Base-by-base conservation (phyloP, 2,113 vertebrate species). In the Sinocyclocheilus maitianheensis region DNA sequence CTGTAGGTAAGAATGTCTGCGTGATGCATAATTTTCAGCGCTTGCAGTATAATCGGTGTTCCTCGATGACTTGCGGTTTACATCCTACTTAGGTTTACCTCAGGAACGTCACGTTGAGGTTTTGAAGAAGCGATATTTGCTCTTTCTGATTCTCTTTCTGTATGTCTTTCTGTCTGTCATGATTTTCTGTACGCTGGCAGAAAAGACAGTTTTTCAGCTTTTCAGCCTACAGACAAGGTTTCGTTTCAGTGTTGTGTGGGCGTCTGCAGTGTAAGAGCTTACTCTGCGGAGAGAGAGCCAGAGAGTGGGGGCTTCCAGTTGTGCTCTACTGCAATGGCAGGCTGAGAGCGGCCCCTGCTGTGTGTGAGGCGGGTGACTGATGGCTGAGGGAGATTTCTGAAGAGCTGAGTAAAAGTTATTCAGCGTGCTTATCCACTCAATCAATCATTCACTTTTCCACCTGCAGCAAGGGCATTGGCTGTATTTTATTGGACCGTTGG, bases 201-300 rank as follows among this genome's bases (percentile, higher is more conserved):
- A 85, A 77, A 75, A 85, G 20, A 30, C 53, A 26, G 79, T 76
- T 88, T 87, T 80, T 85, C 12, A 20, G 83, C 88, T 79, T 76
- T 78, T 81, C 89, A 86, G 76, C 89, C 88, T 87, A 90, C 89
- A 58, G 82, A 79, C 69, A 24, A 89, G 88, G 76, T 87, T 87
- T 90, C 30, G 80, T 86, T 88, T 85, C 85, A 86, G 72, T 67
- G 82, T 82, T 80, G 86, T 72, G 90, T 91, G 81, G 90, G 91
- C 43, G 85, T 89, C 75, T 89, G 81, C 87, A 85, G 87, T 86
- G 86, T 76, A 69, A 87, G 83, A 58, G 78, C 77, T 55, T 74
- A 79, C 75, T 85, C 83, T 87, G 88, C n/a, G 69, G 75, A 87
- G 79, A 74, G 40, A 72, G 77, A 60, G 78, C 60, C 26, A 71